Base-by-base conservation (phyloP, 2,113 vertebrate genomes). In the Carassius gibelio region DNA sequence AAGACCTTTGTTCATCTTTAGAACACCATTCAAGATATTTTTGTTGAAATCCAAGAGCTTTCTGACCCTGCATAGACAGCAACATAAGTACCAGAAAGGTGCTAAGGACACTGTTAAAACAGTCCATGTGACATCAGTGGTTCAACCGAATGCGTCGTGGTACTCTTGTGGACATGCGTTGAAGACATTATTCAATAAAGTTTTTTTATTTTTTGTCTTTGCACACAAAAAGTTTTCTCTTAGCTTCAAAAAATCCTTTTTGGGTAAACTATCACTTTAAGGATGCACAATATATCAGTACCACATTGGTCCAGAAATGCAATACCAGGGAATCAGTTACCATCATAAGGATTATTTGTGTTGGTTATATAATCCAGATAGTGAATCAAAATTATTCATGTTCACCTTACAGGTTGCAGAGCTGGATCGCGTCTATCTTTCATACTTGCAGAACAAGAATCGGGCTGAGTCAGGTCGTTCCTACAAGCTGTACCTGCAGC, bases 381-480 rank as follows among this genome's bases (percentile, higher is more conserved):
- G 3, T 82, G 21, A 82, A 45, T 77, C 42, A 81, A 52, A 34
- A 76, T 55, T 2, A 17, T 82, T 79, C 5, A 5, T 19, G 62
- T 15, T 78, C 21, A 5, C 45, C 26, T 30, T 75, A 57, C 84
- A 96, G 95, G 90, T 96, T 68, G 92, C 92, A 59, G 93, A 96
- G 86, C 90, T 96, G 90, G 95, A 96, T 88, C 92, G 92, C 17
- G 92, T 95, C 85, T 96, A 95, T 91, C 88, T 96, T 82, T 83
- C 92, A 9, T 95, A 96, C 90, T 91, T 95, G 42, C 94, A 96
- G 90, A 94, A 95, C 92, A 95, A 95, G 88, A 96, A 95, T 91
- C 93, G 95, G 0, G 94, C 93, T 0, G 95, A 96, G 83, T 90
- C 91, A 0, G 94, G 89, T 0, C 91, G 92, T 59, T 95, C 95